Percentiles rank a stretch among this genome's conserved stretches.
Conservation (phyloP, 2,113 vertebrate species). For the Lycocorax pyrrhopterus region DNA sequence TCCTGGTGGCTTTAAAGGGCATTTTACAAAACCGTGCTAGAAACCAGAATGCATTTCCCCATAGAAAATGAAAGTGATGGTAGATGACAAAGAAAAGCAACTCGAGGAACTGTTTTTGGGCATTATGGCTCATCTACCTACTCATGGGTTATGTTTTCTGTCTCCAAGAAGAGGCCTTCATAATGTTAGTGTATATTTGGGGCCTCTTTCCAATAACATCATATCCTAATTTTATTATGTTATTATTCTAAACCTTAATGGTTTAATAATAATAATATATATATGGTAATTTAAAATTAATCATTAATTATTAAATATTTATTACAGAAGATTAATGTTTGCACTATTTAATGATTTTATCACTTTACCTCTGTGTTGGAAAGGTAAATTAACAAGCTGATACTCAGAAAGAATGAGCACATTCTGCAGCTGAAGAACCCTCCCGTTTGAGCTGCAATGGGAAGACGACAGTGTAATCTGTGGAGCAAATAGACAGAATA, state of each 20-base stretch:
- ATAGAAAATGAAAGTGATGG: neutral
- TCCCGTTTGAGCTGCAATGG: neutral
- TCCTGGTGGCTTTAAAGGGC: neutral
- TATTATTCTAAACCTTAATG: neutral
- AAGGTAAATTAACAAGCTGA: neutral
- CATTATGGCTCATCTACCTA: neutral
- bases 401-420: neutral
- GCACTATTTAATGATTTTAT: neutral
- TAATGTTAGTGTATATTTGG: neutral
- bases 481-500: neutral
- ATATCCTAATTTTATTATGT: neutral
- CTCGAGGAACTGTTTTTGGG: neutral
- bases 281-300: neutral
- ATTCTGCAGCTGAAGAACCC: neutral
- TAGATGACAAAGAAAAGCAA: neutral
- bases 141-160: neutral
- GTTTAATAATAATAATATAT: neutral
- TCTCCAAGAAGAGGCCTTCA: neutral
- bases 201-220: neutral
- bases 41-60: neutral
- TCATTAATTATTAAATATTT: neutral
- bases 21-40: neutral
- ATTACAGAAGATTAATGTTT: neutral
- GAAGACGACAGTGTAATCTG: neutral
- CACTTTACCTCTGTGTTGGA: neutral